Evolutionary conservation across 2,888 invertebrate species (phyloP), one percentile per base, ranked within the genome.

Genomic region (Sminthurinus aureus): DNA sequence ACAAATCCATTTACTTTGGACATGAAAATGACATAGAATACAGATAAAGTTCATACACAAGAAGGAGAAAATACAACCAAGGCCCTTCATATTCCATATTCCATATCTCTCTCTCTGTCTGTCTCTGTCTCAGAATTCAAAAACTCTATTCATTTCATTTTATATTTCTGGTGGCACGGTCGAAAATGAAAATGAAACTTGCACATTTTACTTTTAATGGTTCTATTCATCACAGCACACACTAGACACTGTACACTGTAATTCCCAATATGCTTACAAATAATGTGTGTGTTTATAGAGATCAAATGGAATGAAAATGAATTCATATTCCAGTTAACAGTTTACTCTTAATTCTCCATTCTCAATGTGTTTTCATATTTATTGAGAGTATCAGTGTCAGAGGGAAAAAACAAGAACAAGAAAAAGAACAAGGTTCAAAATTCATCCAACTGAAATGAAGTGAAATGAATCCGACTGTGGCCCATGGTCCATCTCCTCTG

Each of bases 1-100:
- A 84, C 81, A 81, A 84, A 84, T 84, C 74, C 77, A 66, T 81
- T 81, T 51, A 74, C 75, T 58, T 38, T 81, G 52, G 81, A 81
- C 81, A 81, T 81, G 81, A 81, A 74, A 81, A 81, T 81, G 81
- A 81, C 81, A 81, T 52, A 58, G 64, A 64, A 74, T 67, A 66
- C 18, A 58, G 76, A 75, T 79, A 79, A 77, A 76, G 20, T 77
- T 4, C 74, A 64, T 58, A 58, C 69, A 69, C 69, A 58, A 58
- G 58, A 38, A 38, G 38, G 6, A 38, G 38, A 6, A 26, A 24
- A 50, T 51, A 75, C 75, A 75, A 75, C 51, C 58, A 52, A 52
- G 20, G 50, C 58, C 51, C 50, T 76, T 76, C 76, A 76, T 76
- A 58, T 18, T n/a, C 76, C 24, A 12, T 71, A 22, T 71, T 12